phyloP scores from a whole-genome alignment of 2,113 vertebrate genomes.

The Neogobius melanostomus region DNA sequence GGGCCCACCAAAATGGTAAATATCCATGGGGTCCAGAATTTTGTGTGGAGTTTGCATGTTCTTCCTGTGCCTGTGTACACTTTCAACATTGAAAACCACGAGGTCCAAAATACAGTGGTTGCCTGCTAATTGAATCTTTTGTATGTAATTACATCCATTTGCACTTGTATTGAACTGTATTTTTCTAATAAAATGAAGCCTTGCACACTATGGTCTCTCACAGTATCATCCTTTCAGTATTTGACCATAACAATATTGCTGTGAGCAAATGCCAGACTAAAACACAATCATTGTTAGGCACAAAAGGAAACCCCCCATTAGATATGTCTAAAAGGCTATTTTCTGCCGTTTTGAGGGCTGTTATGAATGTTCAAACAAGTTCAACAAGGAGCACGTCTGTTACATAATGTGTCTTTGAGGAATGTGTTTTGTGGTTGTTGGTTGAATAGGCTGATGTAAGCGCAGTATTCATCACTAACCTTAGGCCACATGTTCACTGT shows the following conservation, averaged over 20 bases:
- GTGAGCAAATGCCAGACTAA: not conserved
- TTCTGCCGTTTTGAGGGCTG: not conserved
- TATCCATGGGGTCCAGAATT: too few species aligned
- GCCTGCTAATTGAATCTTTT: too few species aligned
- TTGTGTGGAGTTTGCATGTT: too few species aligned
- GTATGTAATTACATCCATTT: too few species aligned
- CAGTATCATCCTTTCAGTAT: not conserved
- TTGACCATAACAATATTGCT: not conserved
- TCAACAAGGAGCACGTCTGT: not conserved
- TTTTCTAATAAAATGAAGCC: too few species aligned
- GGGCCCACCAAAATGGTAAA: too few species aligned
- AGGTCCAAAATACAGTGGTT: too few species aligned
- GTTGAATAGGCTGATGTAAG: not conserved
- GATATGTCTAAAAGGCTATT: not conserved
- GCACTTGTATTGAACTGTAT: too few species aligned
- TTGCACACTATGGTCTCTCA: too few species aligned
- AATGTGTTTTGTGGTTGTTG: not conserved
- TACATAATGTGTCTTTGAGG: not conserved
- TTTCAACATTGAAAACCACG: too few species aligned
- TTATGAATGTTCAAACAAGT: not conserved
- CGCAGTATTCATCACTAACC: not conserved
- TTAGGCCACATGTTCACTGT: not conserved
- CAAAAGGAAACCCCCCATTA: not conserved
- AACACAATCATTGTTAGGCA: not conserved
- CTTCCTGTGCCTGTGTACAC: too few species aligned